Conservation (phyloP, 2,888 invertebrate genomes). For the Drosophila falleni region DNA sequence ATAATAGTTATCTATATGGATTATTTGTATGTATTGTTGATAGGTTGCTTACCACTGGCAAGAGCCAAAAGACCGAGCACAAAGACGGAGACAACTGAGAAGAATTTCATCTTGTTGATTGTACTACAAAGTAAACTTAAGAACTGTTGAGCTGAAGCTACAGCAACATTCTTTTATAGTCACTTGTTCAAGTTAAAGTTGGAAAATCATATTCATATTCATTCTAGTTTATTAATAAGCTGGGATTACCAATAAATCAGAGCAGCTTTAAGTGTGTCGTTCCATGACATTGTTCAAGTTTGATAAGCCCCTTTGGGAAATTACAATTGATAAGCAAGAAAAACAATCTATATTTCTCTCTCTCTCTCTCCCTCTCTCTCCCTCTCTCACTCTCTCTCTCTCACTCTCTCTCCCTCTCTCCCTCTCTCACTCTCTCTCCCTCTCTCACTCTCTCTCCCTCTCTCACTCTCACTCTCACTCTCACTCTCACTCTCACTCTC, state of each 20-base stretch:
- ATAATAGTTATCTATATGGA: too few relatives aligned
- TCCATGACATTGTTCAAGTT: neutral
- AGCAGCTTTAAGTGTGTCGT: neutral
- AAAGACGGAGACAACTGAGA: neutral
- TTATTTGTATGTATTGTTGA: neutral
- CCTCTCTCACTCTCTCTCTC: too few relatives aligned
- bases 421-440: too few relatives aligned
- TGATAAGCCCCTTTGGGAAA: neutral
- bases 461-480: too few relatives aligned
- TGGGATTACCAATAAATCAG: neutral
- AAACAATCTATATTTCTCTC: too few relatives aligned
- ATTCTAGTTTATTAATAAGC: too few relatives aligned
- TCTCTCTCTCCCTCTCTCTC: too few relatives aligned
- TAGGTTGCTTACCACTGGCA: neutral
- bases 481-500: too few relatives aligned
- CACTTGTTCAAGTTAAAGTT: neutral
- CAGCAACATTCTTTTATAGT: neutral
- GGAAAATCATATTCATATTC: too few relatives aligned
- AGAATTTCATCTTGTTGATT: conserved; percentile 1
- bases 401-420: too few relatives aligned
- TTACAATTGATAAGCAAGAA: neutral
- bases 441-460: too few relatives aligned
- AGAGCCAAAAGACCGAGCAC: conserved; percentile 2
- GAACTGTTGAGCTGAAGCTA: neutral
- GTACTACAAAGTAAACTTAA: too few relatives aligned